Conservation (phyloP, 1,140 invertebrate species). For the Cyclina sinensis region DNA sequence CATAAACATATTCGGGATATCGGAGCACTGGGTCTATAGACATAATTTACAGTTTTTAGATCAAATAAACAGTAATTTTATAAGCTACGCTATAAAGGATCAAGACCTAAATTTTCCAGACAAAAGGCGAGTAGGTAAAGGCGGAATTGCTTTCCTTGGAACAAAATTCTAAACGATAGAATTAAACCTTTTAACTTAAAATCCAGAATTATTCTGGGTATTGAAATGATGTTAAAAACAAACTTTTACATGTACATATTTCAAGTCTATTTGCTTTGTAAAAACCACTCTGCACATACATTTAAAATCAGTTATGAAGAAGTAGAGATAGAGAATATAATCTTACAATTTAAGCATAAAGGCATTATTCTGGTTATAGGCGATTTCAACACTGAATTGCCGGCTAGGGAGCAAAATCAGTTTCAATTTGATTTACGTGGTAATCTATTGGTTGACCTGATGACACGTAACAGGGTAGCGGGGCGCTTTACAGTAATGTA, state of each 20-base stretch:
- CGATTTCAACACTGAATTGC: too few relatives aligned
- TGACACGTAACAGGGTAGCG: background rate
- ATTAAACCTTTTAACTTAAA: background rate
- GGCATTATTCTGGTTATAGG: too few relatives aligned
- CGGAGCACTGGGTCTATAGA: background rate
- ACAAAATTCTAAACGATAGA: too few relatives aligned
- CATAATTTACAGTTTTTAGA: background rate
- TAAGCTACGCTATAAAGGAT: background rate
- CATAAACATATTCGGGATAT: too few relatives aligned
- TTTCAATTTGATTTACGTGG: background rate
- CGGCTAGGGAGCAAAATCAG: too few relatives aligned
- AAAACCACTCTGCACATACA: background rate
- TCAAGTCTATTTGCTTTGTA: background rate
- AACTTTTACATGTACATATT: too few relatives aligned
- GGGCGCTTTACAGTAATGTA: background rate
- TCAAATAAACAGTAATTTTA: too few relatives aligned
- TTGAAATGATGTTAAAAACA: background rate
- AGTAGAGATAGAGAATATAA: background rate
- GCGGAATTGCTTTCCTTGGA: background rate
- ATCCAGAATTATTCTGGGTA: background rate
- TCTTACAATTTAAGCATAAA: background rate
- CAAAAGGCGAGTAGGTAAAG: background rate
- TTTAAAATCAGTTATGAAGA: background rate
- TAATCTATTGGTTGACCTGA: background rate
- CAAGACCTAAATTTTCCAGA: background rate